Evolutionary conservation across 2,888 invertebrate genomes (phyloP), one percentile per base, ranked within the genome.

Genomic region (Drosophila ochracea): DNA sequence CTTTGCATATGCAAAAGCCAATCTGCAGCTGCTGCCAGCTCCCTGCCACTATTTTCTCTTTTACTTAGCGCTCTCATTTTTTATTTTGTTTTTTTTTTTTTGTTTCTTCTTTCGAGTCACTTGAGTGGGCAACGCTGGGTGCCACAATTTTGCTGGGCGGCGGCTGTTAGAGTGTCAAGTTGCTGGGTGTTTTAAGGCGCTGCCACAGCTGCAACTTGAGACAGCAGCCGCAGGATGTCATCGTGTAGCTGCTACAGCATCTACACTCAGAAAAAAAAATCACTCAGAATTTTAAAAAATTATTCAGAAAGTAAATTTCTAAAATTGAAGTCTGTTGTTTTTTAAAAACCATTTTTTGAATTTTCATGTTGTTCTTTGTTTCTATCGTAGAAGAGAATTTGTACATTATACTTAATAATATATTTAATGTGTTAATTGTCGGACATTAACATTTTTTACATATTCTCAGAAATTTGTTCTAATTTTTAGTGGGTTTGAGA

Each of bases 211-310:
- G 69, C 67, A 79, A 78, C 83, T 85, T 82, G 73, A 82, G 85
- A 82, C 82, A 73, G 74, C 60, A 76, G 88, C 85, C 85, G 79
- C 81, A 86, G 85, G 80, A 82, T 78, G 76, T 68, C 76, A 78
- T 66, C 61, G 55, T 30, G 39, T 43, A 53, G 55, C 43, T 39
- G 39, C 39, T 53, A 41, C 59, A 52, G 43, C 64, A 72, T 47
- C 16, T 47, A 47, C 47, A 47, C 47, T 47, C 25, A 47, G 1
- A 47, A 16, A 47, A 16, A 47, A 47, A 16, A 25, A 25, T 4
- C 16, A 4, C 16, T 1, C 1, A 0, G 9, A 47, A 16, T 2
- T 9, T 47, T 25, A 4, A 0, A 25, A 47, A 47, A 25, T 25
- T 47, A 25, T 16, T 47, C 16, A 16, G 16, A 47, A 25, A 13